phyloP scores from a whole-genome alignment of 1,140 invertebrate species.

The Penaeus vannamei region DNA sequence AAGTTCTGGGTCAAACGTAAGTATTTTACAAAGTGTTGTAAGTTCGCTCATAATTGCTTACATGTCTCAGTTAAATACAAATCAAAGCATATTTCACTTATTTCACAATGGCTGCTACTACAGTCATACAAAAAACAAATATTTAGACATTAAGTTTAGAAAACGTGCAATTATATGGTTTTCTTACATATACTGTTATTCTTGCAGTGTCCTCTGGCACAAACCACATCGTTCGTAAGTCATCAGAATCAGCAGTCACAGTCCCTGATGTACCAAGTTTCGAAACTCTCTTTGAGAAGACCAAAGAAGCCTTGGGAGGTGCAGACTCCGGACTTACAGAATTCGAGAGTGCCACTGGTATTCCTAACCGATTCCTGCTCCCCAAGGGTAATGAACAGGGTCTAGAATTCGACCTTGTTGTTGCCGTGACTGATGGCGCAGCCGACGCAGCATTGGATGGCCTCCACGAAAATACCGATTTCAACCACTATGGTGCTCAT shows the following conservation, averaged over 20 bases:
- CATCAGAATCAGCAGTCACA: constrained; percentile 28
- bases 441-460: constrained; percentile 18
- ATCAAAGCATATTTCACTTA: background rate
- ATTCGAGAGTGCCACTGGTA: constrained; percentile 33
- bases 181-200: too few species aligned
- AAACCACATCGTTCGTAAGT: constrained; percentile 28
- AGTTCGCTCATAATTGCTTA: too few species aligned
- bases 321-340: background rate
- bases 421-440: constrained; percentile 34
- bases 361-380: constrained; percentile 53
- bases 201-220: constrained; percentile 25
- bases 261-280: constrained; percentile 52
- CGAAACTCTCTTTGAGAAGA: constrained; percentile 23
- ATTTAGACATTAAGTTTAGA: too few species aligned
- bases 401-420: constrained; percentile 28
- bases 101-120: too few species aligned
- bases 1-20: too few species aligned
- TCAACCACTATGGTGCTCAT: constrained; percentile 20
- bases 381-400: constrained; percentile 44
- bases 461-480: background rate
- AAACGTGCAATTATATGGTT: too few species aligned
- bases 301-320: constrained; percentile 29
- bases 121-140: too few species aligned
- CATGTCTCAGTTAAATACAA: background rate
- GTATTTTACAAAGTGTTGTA: too few species aligned